A percentile compares a stretch with the other conserved stretches of the same genome.
These are phyloP conservation scores for Creontiades dilutus DNA, from an alignment of 2,888 invertebrate species.

Conservation along the genomic window DNA sequence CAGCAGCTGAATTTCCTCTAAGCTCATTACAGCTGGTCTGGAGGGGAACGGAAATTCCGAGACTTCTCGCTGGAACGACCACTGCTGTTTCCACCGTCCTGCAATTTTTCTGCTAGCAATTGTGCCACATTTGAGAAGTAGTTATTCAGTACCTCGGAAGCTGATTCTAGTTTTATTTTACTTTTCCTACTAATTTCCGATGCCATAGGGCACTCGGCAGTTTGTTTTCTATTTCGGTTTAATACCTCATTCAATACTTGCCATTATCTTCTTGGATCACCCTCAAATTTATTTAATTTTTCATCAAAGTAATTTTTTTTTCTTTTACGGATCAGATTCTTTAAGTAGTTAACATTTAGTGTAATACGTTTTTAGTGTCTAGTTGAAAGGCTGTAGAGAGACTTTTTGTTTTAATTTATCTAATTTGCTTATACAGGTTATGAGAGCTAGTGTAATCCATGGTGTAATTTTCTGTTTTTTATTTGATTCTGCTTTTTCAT, in stretches of 20 bases:
- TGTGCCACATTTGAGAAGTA: neutral
- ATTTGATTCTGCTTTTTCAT: conserved; percentile 15
- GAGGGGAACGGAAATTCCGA: no score
- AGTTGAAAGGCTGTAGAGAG: neutral
- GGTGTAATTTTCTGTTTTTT: conserved; percentile 28
- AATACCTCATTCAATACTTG: conserved; percentile 32
- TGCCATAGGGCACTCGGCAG: no score
- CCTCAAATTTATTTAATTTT: conserved; percentile 15
- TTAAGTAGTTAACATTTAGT: neutral
- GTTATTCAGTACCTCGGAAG: neutral
- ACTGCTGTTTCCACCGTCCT: neutral
- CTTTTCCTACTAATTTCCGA: neutral
- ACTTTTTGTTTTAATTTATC: conserved; percentile 34
- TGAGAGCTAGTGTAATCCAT: conserved; percentile 5
- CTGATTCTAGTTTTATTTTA: neutral
- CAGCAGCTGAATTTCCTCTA: conserved; percentile 10
- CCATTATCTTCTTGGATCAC: conserved; percentile 26
- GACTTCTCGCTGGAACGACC: no score
- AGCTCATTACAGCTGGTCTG: neutral
- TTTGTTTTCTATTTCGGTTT: no score
- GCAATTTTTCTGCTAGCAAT: neutral
- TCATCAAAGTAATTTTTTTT: conserved; percentile 41
- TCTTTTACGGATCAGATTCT: neutral
- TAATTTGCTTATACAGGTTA: conserved; percentile 6
- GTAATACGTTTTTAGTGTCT: neutral